phyloP scores from a whole-genome alignment of 1,140 invertebrate genomes.

The Lepidurus couesii region DNA sequence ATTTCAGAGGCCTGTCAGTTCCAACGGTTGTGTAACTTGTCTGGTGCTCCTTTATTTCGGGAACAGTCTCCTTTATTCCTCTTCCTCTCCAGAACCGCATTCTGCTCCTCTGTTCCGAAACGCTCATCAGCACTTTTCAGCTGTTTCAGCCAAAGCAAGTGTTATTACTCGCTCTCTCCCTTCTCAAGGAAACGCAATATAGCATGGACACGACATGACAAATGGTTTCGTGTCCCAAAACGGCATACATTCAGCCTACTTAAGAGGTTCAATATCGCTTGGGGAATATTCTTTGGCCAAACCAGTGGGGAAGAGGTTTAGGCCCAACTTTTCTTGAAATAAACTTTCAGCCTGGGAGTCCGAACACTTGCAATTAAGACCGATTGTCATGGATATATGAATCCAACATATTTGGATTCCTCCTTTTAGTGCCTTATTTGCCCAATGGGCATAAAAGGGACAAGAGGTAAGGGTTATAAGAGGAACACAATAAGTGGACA shows the following conservation, averaged over 20 bases:
- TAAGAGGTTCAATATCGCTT: not conserved
- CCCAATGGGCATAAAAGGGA: no score
- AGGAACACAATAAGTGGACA: no score
- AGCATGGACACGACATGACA: conserved; percentile 3
- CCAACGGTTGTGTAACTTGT: not conserved
- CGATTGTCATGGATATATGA: no score
- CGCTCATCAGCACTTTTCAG: conserved; percentile 12
- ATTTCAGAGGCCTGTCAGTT: not conserved
- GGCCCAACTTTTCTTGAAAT: not conserved
- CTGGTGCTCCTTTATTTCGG: not conserved
- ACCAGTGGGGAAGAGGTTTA: not conserved
- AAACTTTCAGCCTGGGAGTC: not conserved
- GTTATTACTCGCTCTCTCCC: conserved; percentile 1
- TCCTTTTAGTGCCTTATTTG: no score
- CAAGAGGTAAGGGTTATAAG: no score
- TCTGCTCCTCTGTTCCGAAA: not conserved
- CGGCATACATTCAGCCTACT: conserved; percentile 9
- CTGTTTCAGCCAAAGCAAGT: conserved; percentile 5
- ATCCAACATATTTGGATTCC: no score
- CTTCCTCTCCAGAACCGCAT: not conserved
- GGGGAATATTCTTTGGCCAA: not conserved
- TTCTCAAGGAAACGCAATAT: conserved; percentile 4
- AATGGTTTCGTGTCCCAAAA: not conserved
- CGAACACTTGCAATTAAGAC: no score
- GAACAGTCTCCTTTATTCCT: not conserved